Evolutionary conservation across 2,113 vertebrate species (phyloP), one percentile per base, ranked within the genome.

Genomic region (Eudyptes chrysolophus): DNA sequence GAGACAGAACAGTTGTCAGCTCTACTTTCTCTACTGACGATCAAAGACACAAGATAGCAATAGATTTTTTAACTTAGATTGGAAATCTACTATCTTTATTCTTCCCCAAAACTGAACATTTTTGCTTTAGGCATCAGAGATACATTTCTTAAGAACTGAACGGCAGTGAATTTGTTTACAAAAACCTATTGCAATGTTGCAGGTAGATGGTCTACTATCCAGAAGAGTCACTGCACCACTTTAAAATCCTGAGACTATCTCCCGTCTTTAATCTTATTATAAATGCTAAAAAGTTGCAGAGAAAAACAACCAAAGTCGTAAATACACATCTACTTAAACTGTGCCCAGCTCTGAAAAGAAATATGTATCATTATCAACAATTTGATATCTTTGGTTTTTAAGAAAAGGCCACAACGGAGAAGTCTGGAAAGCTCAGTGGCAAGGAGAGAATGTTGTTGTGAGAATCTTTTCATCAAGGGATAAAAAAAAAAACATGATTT

Each of bases 391-490:
- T 15, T 44, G 18, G 29, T 22, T 58, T 51, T 16, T 6, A 99
- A 99, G 99, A 75, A 99, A 99, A 89, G 98, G 98, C 20, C 98
- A 98, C 21, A 99, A 98, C 13, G 98, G 98, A 51, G 99, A 99
- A 89, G 99, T 99, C 68, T 99, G 98, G 98, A 97, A 99, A 85
- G 98, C 98, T 64, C 98, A 98, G 54, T 99, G 98, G 98, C 98
- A 99, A 96, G 98, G 98, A 34, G 99, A 99, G 93, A 99, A 98
- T 10, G 98, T 99, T 1, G 99, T 98, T 4, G 98, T 98, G 42
- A 99, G 99, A 97, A 99, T 99, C 92, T 99, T 99, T 95, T 99
- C 99, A 70, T 99, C 98, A 62, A 97, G 98, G 69, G 98, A 99
- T 40, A 18, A 7, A 99, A 99, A 96, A 99, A 96, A 99, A 98